A percentile compares a stretch with the other conserved stretches of the same genome.
Evolutionary conservation across 2,113 vertebrate species (phyloP).

Genomic region (zebrafish (Danio rerio)): GRCz12tu NC_133196.1:20377501-20378000

Average conservation of each 20-base stretch:
- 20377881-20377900: too few relatives aligned
- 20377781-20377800: background rate
- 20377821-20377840: too few relatives aligned
- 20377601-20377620: slow-evolving; percentile 27
- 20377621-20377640: slow-evolving; percentile 16
- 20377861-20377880: too few relatives aligned
- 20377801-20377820: background rate
- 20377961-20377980: too few relatives aligned
- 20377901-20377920: too few relatives aligned
- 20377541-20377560: slow-evolving; percentile 54
- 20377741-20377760: background rate
- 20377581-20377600: slow-evolving; percentile 50
- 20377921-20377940: too few relatives aligned
- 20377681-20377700: background rate
- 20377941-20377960: too few relatives aligned
- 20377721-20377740: background rate
- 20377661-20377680: background rate
- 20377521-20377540: slow-evolving; percentile 47
- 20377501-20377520: slow-evolving; percentile 36
- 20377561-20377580: slow-evolving; percentile 31
- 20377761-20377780: background rate
- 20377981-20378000: too few relatives aligned
- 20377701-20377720: background rate
- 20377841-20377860: too few relatives aligned
- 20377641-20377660: background rate